Evolutionary conservation across 2,797 vertebrate species (phyloP).

Genomic region (Sebastes itinus): DNA sequence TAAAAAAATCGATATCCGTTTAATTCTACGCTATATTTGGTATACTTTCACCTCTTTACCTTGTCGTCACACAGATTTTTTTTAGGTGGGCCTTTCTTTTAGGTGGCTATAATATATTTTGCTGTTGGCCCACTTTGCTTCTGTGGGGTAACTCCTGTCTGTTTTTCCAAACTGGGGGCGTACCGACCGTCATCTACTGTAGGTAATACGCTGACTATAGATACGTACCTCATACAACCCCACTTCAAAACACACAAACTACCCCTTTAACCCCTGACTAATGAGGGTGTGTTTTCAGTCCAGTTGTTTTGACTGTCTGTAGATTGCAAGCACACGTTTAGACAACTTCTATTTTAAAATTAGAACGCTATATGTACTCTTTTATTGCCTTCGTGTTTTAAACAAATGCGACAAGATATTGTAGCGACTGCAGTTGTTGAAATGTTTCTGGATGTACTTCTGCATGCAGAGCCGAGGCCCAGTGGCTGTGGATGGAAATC

Average conservation of each 20-base stretch:
- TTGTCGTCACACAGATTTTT: no score
- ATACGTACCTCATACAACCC: fast-evolving
- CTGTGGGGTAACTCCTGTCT: no score
- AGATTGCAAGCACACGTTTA: background rate
- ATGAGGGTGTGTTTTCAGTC: background rate
- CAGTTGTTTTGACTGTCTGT: background rate
- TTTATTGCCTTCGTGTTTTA: background rate
- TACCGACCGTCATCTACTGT: no score
- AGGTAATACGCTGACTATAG: no score
- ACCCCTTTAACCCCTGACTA: fast-evolving
- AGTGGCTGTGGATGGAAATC: background rate
- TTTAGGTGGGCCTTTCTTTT: no score
- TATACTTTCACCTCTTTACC: no score
- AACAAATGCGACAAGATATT: background rate
- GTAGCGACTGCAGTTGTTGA: background rate
- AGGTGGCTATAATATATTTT: no score
- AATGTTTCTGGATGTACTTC: background rate
- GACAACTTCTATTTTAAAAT: background rate
- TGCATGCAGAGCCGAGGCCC: background rate
- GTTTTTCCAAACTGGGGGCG: no score
- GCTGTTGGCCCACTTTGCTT: no score
- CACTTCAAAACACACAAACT: no score
- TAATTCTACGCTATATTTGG: no score
- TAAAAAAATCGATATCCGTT: no score
- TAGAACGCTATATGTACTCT: background rate